Percentiles rank a stretch among this genome's conserved stretches.
phyloP scores from a whole-genome alignment of 1,140 invertebrate species.

The Zaprionus inermis region DNA sequence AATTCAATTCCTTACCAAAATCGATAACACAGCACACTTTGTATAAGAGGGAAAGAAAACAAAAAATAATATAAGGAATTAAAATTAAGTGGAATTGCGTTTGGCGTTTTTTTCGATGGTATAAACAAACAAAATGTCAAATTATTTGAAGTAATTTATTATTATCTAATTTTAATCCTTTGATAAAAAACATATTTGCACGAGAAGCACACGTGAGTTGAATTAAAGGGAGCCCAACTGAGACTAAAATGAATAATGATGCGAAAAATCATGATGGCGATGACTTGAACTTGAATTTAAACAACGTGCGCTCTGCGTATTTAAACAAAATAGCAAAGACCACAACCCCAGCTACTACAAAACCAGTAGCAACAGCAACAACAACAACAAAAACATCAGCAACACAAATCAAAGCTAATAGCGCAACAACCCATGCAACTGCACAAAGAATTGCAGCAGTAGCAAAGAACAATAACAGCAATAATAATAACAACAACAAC shows the following conservation, averaged over 20 bases:
- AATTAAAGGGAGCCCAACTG: slow-evolving; percentile 51
- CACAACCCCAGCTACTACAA: slow-evolving; percentile 41
- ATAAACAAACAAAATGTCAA: slow-evolving; percentile 49
- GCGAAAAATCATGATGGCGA: slow-evolving; percentile 77
- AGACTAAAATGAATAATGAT: slow-evolving; percentile 84
- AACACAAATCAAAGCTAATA: slow-evolving; percentile 34
- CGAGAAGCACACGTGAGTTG: slow-evolving; percentile 67
- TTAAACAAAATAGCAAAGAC: slow-evolving; percentile 63
- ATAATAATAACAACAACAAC: slow-evolving; percentile 24
- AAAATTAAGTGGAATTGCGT: slow-evolving; percentile 20
- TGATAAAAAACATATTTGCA: slow-evolving; percentile 45
- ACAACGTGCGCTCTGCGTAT: slow-evolving; percentile 61
- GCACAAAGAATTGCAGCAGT: slow-evolving; percentile 32
- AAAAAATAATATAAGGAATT: slow-evolving; percentile 17
- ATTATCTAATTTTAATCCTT: slow-evolving; percentile 31
- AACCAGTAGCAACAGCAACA: slow-evolving; percentile 24
- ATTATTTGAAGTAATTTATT: slow-evolving; percentile 56
- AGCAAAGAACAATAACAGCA: slow-evolving; percentile 42
- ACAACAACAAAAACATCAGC: slow-evolving; percentile 26
- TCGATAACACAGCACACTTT: slow-evolving; percentile 59
- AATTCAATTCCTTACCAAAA: slow-evolving; percentile 63
- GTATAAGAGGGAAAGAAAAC: slow-evolving; percentile 28
- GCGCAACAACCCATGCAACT: slow-evolving; percentile 39
- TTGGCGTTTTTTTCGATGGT: slow-evolving; percentile 57
- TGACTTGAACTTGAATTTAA: slow-evolving; percentile 74